A percentile compares a stretch with the other conserved stretches of the same genome.
These are phyloP conservation scores for Lycaena phlaeas DNA, from an alignment of 2,888 invertebrate species.

Conservation along the genomic window DNA sequence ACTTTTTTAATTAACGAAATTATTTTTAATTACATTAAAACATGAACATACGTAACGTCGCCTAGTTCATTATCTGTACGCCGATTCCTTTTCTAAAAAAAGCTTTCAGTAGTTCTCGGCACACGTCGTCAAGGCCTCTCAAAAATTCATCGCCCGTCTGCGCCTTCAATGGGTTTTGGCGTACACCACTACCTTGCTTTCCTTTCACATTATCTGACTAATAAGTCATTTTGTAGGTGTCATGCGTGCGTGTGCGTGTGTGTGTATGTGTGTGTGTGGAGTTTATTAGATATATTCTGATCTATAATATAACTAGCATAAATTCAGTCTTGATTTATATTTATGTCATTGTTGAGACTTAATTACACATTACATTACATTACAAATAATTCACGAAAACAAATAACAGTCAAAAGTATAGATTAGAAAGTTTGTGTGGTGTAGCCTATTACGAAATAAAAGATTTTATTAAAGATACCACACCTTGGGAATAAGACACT, in stretches of 20 bases:
- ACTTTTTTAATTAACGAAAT: constrained; percentile 7
- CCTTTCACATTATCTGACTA: constrained; percentile 54
- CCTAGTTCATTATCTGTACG: constrained; percentile 44
- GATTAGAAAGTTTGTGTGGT: too few species aligned
- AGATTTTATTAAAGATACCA: too few species aligned
- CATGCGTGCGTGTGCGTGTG: not conserved
- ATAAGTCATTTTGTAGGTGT: constrained; percentile 44
- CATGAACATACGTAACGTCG: constrained; percentile 20
- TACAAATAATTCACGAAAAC: too few species aligned
- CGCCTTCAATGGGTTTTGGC: constrained; percentile 48
- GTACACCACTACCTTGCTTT: constrained; percentile 34
- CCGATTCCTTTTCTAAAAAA: constrained; percentile 54
- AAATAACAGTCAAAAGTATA: too few species aligned
- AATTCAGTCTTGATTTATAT: too few species aligned
- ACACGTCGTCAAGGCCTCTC: constrained; percentile 59
- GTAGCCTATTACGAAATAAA: too few species aligned
- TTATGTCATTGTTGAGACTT: too few species aligned
- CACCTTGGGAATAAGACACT: too few species aligned
- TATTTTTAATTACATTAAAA: constrained; percentile 16
- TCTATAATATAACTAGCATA: too few species aligned
- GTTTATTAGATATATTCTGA: too few species aligned
- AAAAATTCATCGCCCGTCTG: constrained; percentile 72
- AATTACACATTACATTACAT: too few species aligned
- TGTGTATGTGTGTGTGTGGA: not conserved
- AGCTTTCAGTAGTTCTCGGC: constrained; percentile 49